Percentiles rank a stretch among this genome's conserved stretches.
Conservation (phyloP, 2,113 vertebrate genomes). For the Ailuropoda melanoleuca region DNA sequence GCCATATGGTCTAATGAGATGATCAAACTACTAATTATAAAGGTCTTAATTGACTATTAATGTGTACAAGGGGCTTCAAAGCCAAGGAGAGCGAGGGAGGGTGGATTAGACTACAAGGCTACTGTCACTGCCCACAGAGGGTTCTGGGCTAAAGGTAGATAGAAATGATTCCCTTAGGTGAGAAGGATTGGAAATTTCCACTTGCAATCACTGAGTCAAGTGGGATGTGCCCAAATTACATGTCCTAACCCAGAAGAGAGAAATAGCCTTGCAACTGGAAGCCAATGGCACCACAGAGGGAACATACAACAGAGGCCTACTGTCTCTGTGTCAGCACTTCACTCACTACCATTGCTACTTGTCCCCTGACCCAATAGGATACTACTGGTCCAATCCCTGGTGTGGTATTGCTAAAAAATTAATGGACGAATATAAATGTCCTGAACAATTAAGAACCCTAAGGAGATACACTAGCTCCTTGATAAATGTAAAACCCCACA, state of each 20-base stretch:
- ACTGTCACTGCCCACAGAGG: background rate
- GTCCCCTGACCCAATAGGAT: background rate
- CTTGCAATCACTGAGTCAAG: background rate
- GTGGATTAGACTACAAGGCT: background rate
- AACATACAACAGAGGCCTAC: background rate
- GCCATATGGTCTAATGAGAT: background rate
- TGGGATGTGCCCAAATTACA: background rate
- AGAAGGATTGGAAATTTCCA: background rate
- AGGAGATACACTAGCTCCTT: background rate
- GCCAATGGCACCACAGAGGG: background rate
- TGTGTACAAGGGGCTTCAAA: background rate
- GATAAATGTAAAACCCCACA: background rate
- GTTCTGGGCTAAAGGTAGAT: background rate
- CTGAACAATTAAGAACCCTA: background rate
- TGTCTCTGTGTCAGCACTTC: background rate
- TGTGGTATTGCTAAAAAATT: background rate
- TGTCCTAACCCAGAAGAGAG: background rate
- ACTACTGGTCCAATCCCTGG: background rate
- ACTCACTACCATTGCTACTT: background rate
- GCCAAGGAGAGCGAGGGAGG: background rate
- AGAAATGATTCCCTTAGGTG: background rate
- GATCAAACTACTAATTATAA: background rate
- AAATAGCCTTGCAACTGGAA: background rate
- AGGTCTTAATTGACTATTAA: background rate
- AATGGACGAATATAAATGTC: background rate